Evolutionary conservation across 2,888 invertebrate genomes (phyloP).

Genomic region (Drosophila kanekoi): DNA sequence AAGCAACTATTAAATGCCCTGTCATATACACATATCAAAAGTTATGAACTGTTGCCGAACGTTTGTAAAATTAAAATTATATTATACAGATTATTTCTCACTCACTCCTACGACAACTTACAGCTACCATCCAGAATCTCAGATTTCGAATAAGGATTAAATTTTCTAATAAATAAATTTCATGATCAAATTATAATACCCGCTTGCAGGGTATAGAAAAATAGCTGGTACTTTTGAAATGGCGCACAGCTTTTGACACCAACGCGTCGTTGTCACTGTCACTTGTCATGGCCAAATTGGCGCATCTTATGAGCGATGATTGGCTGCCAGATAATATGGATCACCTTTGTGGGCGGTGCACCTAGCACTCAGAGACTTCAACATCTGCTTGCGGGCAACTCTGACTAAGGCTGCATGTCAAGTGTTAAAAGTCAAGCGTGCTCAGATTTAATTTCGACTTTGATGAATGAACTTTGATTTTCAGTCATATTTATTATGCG

Average conservation of each 20-base stretch:
- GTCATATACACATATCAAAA: background rate
- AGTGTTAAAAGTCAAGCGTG: constrained; percentile 52
- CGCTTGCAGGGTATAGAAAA: constrained; percentile 12
- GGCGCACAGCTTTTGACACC: constrained; percentile 56
- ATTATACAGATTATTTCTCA: too few species aligned
- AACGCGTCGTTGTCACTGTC: constrained; percentile 69
- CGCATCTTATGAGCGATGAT: constrained; percentile 76
- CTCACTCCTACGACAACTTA: too few species aligned
- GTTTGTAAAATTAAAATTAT: too few species aligned
- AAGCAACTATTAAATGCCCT: background rate
- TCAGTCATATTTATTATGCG: constrained; percentile 48
- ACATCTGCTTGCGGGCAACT: constrained; percentile 23
- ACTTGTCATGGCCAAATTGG: constrained; percentile 74
- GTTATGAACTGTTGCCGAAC: too few species aligned
- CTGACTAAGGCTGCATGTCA: constrained; percentile 50
- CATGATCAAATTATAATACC: background rate
- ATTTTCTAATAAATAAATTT: too few species aligned
- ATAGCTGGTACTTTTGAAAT: constrained; percentile 38
- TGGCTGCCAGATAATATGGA: constrained; percentile 65
- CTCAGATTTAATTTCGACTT: constrained; percentile 60
- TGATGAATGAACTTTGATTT: constrained; percentile 74
- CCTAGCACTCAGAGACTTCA: constrained; percentile 25
- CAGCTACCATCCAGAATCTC: too few species aligned
- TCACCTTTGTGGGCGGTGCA: constrained; percentile 53
- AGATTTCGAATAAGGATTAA: too few species aligned